Conservation (phyloP, 2,797 vertebrate genomes). For the Phoebastria nigripes region DNA sequence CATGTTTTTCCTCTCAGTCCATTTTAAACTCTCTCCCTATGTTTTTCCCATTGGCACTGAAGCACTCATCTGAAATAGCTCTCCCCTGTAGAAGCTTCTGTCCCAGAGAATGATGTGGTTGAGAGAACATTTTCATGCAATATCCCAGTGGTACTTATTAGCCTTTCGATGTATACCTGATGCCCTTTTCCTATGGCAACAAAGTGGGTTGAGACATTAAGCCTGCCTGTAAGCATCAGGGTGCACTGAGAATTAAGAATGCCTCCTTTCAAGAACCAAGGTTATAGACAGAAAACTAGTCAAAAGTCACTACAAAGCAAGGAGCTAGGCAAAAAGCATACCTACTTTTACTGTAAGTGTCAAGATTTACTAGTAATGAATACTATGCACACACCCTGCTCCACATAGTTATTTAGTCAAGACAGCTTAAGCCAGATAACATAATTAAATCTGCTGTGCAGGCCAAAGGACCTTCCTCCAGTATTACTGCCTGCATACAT, state of each 20-base stretch:
- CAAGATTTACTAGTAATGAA: background rate
- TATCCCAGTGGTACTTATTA: background rate
- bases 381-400: background rate
- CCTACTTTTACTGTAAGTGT: background rate
- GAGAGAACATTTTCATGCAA: background rate
- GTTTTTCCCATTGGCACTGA: conserved; percentile 33
- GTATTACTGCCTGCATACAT: background rate
- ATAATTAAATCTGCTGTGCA: background rate
- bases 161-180: background rate
- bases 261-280: background rate
- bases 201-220: background rate
- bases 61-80: conserved; percentile 8
- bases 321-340: background rate
- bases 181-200: background rate
- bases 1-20: conserved; percentile 2
- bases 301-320: background rate
- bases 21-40: background rate
- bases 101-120: background rate
- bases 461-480: background rate
- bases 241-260: background rate
- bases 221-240: background rate
- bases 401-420: background rate
- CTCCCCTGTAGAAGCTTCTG: background rate
- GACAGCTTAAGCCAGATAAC: background rate
- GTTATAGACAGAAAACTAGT: background rate